Percentiles rank a stretch among this genome's conserved stretches.
These are phyloP conservation scores for Caenorhabditis zanzibari DNA, from an alignment of 2,888 invertebrate genomes.

Conservation along the genomic window DNA sequence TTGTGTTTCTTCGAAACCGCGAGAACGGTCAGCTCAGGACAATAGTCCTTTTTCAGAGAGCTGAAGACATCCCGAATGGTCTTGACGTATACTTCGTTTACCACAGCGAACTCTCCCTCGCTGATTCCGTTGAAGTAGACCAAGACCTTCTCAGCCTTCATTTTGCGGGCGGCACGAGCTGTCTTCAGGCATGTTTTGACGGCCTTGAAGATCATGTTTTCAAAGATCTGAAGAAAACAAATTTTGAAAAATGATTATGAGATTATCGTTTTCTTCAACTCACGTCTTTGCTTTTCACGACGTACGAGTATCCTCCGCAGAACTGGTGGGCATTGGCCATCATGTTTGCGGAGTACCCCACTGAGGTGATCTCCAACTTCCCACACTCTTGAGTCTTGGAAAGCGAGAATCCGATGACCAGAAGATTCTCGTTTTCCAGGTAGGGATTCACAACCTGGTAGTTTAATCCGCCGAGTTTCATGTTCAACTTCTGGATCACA, in stretches of 20 bases:
- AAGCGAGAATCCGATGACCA: slow-evolving; percentile 15
- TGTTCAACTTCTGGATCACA: slow-evolving; percentile 32
- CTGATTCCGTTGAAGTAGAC: slow-evolving; percentile 59
- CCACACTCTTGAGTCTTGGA: background rate
- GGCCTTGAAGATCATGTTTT: background rate
- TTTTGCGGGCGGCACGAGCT: background rate
- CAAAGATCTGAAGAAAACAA: background rate
- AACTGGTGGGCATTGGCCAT: slow-evolving; percentile 34
- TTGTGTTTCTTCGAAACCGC: slow-evolving; percentile 20
- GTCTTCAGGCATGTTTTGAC: background rate
- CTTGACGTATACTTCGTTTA: slow-evolving; percentile 21
- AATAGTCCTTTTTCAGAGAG: background rate
- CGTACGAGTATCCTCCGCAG: slow-evolving; percentile 53
- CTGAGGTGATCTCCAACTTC: slow-evolving; percentile 3
- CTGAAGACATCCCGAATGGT: background rate
- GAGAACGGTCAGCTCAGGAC: slow-evolving; percentile 21
- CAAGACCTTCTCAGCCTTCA: background rate
- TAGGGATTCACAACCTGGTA: background rate
- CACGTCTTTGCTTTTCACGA: background rate
- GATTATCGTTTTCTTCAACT: too few relatives aligned
- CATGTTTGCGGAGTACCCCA: slow-evolving; percentile 55
- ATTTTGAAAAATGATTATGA: background rate
- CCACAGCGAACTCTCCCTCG: slow-evolving; percentile 30
- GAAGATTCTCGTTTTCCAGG: background rate
- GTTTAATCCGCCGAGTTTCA: slow-evolving; percentile 50